Evolutionary conservation across 2,113 vertebrate genomes (phyloP).

Genomic region (Callorhinus ursinus): DNA sequence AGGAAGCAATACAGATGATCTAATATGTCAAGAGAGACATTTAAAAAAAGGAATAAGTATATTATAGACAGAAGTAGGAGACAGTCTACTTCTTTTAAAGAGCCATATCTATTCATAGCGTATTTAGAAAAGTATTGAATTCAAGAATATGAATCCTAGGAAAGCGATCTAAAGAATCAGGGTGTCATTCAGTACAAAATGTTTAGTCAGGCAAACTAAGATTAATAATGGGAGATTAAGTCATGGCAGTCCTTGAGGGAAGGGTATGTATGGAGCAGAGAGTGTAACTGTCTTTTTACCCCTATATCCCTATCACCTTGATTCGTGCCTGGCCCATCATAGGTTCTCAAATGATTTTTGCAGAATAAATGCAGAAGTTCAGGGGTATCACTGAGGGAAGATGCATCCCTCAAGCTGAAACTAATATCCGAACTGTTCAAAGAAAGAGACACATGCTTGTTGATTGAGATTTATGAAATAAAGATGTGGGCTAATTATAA

Average conservation of each 20-base stretch:
- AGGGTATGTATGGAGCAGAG: neutral
- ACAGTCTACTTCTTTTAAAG: constrained; percentile 71
- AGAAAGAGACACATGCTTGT: neutral
- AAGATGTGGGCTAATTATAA: constrained; percentile 12
- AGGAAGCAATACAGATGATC: constrained; percentile 76
- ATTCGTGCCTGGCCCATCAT: neutral
- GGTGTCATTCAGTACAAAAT: constrained; percentile 42
- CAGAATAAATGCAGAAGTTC: constrained; percentile 9
- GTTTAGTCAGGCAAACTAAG: constrained; percentile 34
- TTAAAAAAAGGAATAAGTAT: constrained; percentile 63
- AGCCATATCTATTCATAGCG: constrained; percentile 72
- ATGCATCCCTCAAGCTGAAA: neutral
- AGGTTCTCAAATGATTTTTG: neutral
- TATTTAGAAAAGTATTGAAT: constrained; percentile 72
- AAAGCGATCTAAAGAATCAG: constrained; percentile 43
- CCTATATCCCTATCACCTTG: neutral
- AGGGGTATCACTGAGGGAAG: neutral
- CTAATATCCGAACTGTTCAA: neutral
- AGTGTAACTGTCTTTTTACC: neutral
- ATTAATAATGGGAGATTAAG: neutral
- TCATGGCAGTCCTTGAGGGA: neutral
- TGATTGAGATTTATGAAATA: constrained; percentile 37
- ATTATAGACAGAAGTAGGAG: constrained; percentile 64
- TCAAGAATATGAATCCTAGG: constrained; percentile 58
- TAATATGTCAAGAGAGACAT: constrained; percentile 72